Conservation (phyloP, 2,797 vertebrate species). For the Lemur catta region DNA sequence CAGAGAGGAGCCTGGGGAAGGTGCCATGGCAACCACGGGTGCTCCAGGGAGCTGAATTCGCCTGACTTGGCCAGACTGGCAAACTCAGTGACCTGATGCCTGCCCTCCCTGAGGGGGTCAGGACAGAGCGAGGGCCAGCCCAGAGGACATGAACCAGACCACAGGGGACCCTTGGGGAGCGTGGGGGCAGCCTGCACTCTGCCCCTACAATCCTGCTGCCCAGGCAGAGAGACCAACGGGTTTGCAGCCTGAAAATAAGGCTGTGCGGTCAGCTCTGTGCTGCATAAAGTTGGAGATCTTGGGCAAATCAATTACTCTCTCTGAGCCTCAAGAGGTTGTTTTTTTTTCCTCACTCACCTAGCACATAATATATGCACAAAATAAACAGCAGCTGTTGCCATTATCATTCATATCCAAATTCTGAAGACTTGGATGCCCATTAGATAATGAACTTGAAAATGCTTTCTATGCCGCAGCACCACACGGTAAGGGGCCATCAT, state of each 20-base stretch:
- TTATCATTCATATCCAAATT: constrained; percentile 12
- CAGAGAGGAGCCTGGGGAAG: constrained; percentile 33
- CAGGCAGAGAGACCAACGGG: neutral
- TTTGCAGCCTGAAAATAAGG: neutral
- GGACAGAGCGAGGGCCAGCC: neutral
- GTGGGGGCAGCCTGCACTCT: neutral
- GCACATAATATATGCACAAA: neutral
- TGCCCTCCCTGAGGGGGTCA: neutral
- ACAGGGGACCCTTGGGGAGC: rapidly evolving
- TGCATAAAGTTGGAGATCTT: neutral
- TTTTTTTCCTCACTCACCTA: neutral
- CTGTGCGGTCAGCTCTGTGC: neutral
- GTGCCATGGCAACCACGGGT: constrained; percentile 48
- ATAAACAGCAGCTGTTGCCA: neutral
- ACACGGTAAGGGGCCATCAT: neutral
- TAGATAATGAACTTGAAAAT: constrained; percentile 18
- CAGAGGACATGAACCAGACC: neutral
- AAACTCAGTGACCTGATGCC: constrained; percentile 38
- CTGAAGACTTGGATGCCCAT: neutral
- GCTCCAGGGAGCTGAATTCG: neutral
- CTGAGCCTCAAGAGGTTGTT: neutral
- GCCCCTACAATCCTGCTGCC: neutral
- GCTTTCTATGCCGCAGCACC: neutral
- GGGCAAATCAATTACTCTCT: neutral
- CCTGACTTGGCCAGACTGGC: constrained; percentile 17